Evolutionary conservation across 2,797 vertebrate species (phyloP), one percentile per base, ranked within the genome.

Genomic region (Pempheris klunzingeri): DNA sequence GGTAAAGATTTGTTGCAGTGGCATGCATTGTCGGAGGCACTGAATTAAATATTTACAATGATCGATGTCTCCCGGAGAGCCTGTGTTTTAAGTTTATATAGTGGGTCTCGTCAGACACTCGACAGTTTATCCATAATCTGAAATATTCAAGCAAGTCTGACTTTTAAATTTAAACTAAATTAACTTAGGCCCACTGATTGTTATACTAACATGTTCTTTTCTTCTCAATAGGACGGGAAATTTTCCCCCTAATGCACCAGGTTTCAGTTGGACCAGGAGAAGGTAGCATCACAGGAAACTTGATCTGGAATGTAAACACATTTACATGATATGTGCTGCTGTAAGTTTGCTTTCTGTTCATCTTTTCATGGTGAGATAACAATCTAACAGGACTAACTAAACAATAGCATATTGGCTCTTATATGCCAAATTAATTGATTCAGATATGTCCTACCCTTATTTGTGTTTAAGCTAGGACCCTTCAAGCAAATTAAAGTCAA

Each of bases 31-130:
- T 94, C 89, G 76, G 92, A 89, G 87, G 89, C 81, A 90, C 59
- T 74, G 76, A 88, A 94, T 95, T 92, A 94, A 95, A 94, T 95
- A 94, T 95, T 94, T 93, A 94, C 80, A 82, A 83, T 68, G 90
- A 92, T 92, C 65, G 92, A 92, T 83, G 88, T 90, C 84, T 91
- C 72, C 77, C 77, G 54, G 85, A 92, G 91, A 92, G 89, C 80
- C 82, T 66, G 87, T 90, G 88, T 90, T 92, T 84, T 91, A 90
- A 88, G 83, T 90, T 91, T 93, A 93, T 92, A 77, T 82, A 91
- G 91, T 90, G 84, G 78, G 32, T 86, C 81, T 83, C 88, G 86
- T 90, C 89, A 90, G 82, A 86, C 71, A 74, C 77, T 26, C 71
- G 87, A 87, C 92, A 90, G 81, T 91, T 91, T 84, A 85, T 93